Conservation (phyloP, 2,113 vertebrate genomes). For the Athene noctua region DNA sequence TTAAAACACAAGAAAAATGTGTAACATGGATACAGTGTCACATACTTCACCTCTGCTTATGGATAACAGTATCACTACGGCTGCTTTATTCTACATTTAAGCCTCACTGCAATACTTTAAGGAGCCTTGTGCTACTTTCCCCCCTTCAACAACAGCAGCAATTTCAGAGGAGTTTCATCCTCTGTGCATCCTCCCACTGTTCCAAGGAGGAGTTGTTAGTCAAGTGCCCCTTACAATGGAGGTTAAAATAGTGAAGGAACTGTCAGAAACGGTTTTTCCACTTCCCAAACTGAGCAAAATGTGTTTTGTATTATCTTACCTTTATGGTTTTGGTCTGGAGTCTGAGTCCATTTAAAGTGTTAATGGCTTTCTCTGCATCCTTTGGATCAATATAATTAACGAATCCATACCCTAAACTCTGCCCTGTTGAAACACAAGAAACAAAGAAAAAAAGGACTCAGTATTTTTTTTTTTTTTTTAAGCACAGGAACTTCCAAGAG, state of each 20-base stretch:
- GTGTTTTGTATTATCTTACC: constrained; percentile 79
- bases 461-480: constrained; percentile 35
- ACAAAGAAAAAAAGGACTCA: constrained; percentile 59
- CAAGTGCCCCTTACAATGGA: neutral
- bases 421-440: constrained; percentile 84
- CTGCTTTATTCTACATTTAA: neutral
- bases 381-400: constrained; percentile 99
- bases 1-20: neutral
- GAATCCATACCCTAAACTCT: constrained; percentile 99
- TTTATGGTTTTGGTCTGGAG: constrained; percentile 99
- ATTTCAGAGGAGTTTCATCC: neutral
- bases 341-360: constrained; percentile 99
- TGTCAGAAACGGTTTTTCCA: neutral
- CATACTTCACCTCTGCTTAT: neutral
- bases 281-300: neutral
- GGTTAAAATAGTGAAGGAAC: neutral
- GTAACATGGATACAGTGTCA: neutral
- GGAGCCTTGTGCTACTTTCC: neutral
- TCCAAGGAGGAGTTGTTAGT: neutral
- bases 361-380: constrained; percentile 99
- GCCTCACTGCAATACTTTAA: neutral
- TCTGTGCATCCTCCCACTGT: neutral
- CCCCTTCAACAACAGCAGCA: neutral
- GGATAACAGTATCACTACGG: neutral
- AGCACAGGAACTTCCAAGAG: constrained; percentile 17